These are phyloP conservation scores for Myrmecophaga tridactyla DNA, from an alignment of 2,113 vertebrate genomes.

Conservation along the genomic window DNA sequence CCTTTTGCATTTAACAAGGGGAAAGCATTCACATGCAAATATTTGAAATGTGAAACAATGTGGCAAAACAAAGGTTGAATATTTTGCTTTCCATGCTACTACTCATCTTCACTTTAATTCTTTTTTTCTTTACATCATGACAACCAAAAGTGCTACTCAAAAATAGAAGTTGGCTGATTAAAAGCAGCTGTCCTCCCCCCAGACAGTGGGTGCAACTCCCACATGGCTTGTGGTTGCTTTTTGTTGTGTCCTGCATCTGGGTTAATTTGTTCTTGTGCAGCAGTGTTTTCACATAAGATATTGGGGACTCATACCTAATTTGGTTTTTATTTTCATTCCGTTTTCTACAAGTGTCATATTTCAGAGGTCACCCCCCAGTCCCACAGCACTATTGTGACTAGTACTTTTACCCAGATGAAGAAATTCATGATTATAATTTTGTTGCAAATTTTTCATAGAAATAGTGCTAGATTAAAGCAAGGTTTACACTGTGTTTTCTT, in stretches of 20 bases:
- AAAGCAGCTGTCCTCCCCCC: conserved; percentile 65
- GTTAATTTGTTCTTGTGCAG: conserved; percentile 50
- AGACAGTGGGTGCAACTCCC: conserved; percentile 18
- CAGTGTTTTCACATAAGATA: conserved; percentile 27
- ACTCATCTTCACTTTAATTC: conserved; percentile 76
- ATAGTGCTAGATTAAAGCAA: conserved; percentile 67
- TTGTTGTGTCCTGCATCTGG: conserved; percentile 28
- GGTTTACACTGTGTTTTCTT: conserved; percentile 66
- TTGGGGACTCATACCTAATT: conserved; percentile 33
- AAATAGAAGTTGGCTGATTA: conserved; percentile 67
- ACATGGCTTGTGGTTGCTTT: conserved; percentile 14
- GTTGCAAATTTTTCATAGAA: conserved; percentile 57
- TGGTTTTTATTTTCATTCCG: conserved; percentile 49
- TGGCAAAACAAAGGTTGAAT: conserved; percentile 73
- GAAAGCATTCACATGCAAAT: conserved; percentile 79
- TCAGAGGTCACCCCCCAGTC: conserved; percentile 43
- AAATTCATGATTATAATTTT: conserved; percentile 42
- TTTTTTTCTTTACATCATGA: conserved; percentile 63
- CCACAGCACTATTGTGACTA: neutral
- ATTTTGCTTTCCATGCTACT: conserved; percentile 71
- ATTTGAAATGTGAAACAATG: conserved; percentile 74
- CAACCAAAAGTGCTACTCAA: conserved; percentile 61
- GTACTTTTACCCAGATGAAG: neutral
- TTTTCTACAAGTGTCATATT: conserved; percentile 3
- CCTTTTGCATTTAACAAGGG: conserved; percentile 58